Percentiles rank a stretch among this genome's conserved stretches.
Conservation (phyloP, 2,113 vertebrate species). For the Bungarus multicinctus region DNA sequence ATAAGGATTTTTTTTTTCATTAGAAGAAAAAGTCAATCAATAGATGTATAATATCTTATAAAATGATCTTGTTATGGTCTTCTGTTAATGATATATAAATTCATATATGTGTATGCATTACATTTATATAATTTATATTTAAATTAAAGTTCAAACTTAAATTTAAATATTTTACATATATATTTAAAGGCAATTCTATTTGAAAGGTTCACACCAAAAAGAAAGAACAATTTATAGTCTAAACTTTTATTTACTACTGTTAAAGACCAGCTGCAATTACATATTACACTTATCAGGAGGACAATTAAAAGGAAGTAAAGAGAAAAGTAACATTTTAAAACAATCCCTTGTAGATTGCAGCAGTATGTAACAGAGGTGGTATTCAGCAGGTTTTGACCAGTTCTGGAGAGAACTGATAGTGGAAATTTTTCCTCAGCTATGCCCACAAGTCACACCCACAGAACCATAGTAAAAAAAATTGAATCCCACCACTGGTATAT, state of each 20-base stretch:
- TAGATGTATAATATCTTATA: neutral
- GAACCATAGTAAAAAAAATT: too few species aligned
- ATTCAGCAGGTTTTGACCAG: too few species aligned
- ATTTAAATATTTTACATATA: neutral
- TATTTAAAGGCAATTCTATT: neutral
- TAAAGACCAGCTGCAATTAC: neutral
- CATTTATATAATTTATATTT: neutral
- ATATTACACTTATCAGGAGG: neutral
- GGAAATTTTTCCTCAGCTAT: too few species aligned
- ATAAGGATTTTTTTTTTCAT: neutral
- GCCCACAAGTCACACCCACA: too few species aligned
- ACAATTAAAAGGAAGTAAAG: neutral
- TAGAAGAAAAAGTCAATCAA: slow-evolving; percentile 9
- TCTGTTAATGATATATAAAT: neutral
- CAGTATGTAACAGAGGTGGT: neutral
- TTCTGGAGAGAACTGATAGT: too few species aligned
- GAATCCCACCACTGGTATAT: neutral
- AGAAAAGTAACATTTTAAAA: neutral
- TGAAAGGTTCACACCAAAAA: neutral
- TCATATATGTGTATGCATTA: neutral
- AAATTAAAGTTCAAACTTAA: neutral
- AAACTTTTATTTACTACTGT: neutral
- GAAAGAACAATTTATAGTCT: neutral
- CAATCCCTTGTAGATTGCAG: neutral
- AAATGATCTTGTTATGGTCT: neutral